Conservation (phyloP, 2,113 vertebrate species). For the Hemiprocne comata region DNA sequence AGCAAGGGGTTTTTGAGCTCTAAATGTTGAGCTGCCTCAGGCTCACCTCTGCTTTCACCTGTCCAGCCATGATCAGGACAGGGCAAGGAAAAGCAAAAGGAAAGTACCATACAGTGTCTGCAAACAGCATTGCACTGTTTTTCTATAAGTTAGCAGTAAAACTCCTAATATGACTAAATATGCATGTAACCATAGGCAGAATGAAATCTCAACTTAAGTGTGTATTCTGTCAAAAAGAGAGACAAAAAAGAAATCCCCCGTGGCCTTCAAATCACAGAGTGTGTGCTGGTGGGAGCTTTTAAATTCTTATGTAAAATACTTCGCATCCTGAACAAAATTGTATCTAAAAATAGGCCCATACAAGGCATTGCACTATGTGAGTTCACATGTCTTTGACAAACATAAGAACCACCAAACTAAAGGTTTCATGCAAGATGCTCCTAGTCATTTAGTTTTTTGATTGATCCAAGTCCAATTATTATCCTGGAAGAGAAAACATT, state of each 20-base stretch:
- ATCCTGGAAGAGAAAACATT: conserved; percentile 20
- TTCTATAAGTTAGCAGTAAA: neutral
- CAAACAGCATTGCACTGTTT: neutral
- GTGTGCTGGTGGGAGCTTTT: neutral
- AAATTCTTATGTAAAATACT: conserved; percentile 30
- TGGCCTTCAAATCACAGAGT: conserved; percentile 6
- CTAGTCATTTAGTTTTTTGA: neutral
- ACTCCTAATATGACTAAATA: neutral
- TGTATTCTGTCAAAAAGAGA: neutral
- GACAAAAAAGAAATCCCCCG: neutral
- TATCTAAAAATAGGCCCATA: conserved; percentile 15
- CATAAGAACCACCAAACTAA: neutral
- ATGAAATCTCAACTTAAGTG: neutral
- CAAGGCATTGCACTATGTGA: neutral
- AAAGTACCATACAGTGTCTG: neutral
- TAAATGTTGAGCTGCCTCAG: neutral
- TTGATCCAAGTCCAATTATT: neutral
- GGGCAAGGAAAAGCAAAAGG: neutral
- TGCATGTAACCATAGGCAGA: neutral
- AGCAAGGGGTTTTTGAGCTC: neutral
- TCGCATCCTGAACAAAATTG: neutral
- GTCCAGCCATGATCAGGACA: neutral
- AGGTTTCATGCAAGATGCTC: neutral
- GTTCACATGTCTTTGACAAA: neutral
- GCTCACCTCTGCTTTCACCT: neutral